Percentiles rank a stretch among this genome's conserved stretches.
Conservation (phyloP, 2,797 vertebrate species). For the Gadopsis bispinosus region DNA sequence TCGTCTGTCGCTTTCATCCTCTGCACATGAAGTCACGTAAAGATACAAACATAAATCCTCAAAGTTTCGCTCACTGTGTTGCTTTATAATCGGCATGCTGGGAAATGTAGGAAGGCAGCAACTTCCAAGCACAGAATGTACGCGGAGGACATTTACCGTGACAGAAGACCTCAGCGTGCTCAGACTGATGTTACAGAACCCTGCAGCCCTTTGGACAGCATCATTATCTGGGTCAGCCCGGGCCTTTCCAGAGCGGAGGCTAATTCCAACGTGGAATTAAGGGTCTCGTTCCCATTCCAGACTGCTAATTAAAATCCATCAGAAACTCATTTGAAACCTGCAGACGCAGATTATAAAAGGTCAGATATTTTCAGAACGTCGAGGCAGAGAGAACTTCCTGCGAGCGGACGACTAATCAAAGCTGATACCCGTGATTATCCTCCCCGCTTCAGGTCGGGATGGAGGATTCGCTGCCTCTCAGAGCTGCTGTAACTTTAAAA, state of each 20-base stretch:
- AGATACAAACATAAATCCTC: not conserved
- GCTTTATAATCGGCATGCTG: not conserved
- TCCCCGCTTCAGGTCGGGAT: not conserved
- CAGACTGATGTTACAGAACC: constrained; percentile 3
- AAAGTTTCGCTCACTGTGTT: not conserved
- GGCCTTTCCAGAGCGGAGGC: constrained; percentile 28
- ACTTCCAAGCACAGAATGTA: accelerated
- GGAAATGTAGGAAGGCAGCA: not conserved
- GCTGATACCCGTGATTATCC: constrained; percentile 45
- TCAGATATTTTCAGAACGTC: constrained; percentile 31
- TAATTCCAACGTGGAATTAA: constrained; percentile 42
- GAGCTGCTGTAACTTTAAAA: constrained; percentile 24
- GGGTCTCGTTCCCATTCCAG: constrained; percentile 36
- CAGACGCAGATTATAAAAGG: constrained; percentile 55
- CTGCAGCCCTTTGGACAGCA: constrained; percentile 16
- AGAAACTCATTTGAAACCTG: constrained; percentile 58
- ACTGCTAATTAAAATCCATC: constrained; percentile 50
- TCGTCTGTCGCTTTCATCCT: not conserved
- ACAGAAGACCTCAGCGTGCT: not conserved
- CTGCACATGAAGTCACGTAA: not conserved
- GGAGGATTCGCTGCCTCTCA: constrained; percentile 6
- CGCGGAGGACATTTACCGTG: not conserved
- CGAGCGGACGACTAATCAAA: constrained; percentile 38
- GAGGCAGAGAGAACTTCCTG: constrained; percentile 40
- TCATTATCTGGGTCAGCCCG: constrained; percentile 43